Percentiles rank a stretch among this genome's conserved stretches.
Evolutionary conservation across 2,113 vertebrate species (phyloP).

Genomic region (Tetrao urogallus): DNA sequence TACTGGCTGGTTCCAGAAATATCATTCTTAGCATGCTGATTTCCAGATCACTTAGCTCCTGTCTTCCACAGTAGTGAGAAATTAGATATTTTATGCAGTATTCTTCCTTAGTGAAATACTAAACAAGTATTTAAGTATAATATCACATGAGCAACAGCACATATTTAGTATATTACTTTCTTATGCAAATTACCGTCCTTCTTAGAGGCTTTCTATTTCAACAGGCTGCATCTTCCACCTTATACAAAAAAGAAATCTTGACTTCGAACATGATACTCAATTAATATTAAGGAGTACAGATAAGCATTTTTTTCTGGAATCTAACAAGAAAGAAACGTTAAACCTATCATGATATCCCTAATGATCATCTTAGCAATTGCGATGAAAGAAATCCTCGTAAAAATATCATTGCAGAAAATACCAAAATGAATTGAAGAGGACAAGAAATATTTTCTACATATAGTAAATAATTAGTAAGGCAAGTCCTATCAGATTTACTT

Average conservation of each 20-base stretch:
- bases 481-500: not conserved
- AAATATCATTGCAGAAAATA: not conserved
- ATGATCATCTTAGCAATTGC: not conserved
- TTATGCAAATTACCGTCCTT: not conserved
- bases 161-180: not conserved
- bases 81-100: not conserved
- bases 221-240: not conserved
- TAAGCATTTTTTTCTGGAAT: not conserved
- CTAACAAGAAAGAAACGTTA: not conserved
- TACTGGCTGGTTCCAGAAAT: not conserved
- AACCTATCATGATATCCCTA: not conserved
- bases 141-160: not conserved
- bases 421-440: not conserved
- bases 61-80: not conserved
- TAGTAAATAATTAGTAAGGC: not conserved
- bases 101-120: not conserved
- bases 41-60: not conserved
- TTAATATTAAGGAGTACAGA: not conserved
- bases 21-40: not conserved
- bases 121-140: not conserved
- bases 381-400: not conserved
- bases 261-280: rapidly evolving
- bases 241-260: not conserved
- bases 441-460: not conserved
- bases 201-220: not conserved